Conservation (phyloP, 2,888 invertebrate genomes). For the Leptogaster cylindrica region DNA sequence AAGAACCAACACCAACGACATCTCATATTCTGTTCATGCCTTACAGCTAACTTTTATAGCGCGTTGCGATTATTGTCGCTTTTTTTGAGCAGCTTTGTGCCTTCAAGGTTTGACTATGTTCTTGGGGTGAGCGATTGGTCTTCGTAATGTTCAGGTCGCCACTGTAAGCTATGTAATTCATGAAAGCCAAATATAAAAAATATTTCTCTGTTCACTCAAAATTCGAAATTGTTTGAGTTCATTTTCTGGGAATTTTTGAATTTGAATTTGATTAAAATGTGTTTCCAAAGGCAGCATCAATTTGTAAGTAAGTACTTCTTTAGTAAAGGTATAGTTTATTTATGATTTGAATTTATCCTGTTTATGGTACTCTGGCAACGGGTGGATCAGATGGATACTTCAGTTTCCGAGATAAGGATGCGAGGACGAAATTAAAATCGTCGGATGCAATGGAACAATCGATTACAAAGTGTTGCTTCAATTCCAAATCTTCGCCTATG, state of each 20-base stretch:
- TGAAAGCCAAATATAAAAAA: neutral
- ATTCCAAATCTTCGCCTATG: slow-evolving; percentile 96
- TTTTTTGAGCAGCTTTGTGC: no score
- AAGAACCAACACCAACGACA: neutral
- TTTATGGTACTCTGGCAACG: slow-evolving; percentile 95
- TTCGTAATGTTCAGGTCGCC: no score
- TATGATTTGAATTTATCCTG: slow-evolving; percentile 97
- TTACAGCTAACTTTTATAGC: neutral
- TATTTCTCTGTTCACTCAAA: neutral
- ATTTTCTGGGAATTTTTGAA: no score
- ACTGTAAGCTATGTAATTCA: no score
- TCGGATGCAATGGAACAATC: slow-evolving; percentile 95
- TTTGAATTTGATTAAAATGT: no score
- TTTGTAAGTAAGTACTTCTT: no score
- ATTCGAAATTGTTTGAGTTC: neutral
- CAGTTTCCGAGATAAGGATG: slow-evolving; percentile 99
- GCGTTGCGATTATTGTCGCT: neutral
- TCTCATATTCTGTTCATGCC: neutral
- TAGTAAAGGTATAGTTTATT: no score
- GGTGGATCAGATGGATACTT: slow-evolving; percentile 97
- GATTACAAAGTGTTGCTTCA: slow-evolving; percentile 91
- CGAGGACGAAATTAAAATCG: slow-evolving; percentile 95
- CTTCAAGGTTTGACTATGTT: no score
- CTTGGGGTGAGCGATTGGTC: no score
- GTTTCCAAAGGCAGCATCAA: no score